Conservation (phyloP, 2,888 invertebrate species). For the Pseudococcus jackbeardsleyi region DNA sequence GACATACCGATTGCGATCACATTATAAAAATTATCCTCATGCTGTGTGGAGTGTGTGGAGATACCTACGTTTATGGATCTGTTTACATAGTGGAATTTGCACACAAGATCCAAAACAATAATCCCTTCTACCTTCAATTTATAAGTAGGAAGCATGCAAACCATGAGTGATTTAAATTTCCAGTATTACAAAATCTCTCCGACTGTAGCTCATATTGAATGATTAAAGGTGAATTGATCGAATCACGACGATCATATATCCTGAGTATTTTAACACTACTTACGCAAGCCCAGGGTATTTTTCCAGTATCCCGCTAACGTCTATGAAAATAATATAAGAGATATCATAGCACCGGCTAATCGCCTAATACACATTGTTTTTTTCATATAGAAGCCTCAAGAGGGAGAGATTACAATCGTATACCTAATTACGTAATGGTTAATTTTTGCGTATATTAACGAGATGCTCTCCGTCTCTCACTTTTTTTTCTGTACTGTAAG, state of each 20-base stretch:
- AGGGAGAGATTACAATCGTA: slow-evolving; percentile 23
- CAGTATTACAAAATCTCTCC: background rate
- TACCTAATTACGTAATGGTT: background rate
- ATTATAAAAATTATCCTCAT: background rate
- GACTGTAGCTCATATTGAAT: background rate
- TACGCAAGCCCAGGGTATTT: background rate
- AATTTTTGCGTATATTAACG: slow-evolving; percentile 33
- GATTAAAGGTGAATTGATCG: background rate
- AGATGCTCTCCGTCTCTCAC: background rate
- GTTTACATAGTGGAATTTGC: background rate
- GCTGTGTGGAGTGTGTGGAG: background rate
- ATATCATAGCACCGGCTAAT: background rate
- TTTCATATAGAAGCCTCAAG: background rate
- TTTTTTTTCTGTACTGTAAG: background rate
- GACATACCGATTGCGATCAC: background rate
- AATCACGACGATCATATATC: slow-evolving; percentile 5
- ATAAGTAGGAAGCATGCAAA: background rate
- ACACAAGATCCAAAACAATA: background rate
- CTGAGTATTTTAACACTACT: background rate
- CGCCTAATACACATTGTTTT: background rate
- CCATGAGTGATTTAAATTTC: background rate
- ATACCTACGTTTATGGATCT: background rate
- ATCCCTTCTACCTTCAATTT: background rate
- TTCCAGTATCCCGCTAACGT: background rate
- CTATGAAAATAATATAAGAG: background rate